A percentile compares a stretch with the other conserved stretches of the same genome.
Conservation (phyloP, 2,797 vertebrate genomes). For the Mastacembelus armatus region DNA sequence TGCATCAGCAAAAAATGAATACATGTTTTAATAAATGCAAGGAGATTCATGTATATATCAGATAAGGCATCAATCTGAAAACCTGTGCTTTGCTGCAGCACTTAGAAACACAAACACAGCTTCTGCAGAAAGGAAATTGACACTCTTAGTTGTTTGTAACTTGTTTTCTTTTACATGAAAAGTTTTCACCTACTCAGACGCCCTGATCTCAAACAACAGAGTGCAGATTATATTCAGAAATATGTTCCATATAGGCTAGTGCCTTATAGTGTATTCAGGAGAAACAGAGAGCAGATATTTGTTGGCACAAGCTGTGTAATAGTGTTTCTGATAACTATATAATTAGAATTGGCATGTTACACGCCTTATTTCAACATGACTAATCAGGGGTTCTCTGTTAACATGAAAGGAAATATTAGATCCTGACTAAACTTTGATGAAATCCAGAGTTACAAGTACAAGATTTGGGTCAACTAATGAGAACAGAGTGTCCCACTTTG, state of each 20-base stretch:
- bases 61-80: no score
- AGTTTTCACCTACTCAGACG: background rate
- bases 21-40: no score
- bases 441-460: slow-evolving; percentile 83
- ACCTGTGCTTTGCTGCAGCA: no score
- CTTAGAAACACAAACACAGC: no score
- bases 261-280: slow-evolving; percentile 2
- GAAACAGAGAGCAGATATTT: slow-evolving; percentile 46
- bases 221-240: slow-evolving; percentile 4
- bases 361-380: slow-evolving; percentile 82
- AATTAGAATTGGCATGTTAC: slow-evolving; percentile 83
- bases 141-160: no score
- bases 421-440: slow-evolving; percentile 87
- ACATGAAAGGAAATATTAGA: slow-evolving; percentile 87
- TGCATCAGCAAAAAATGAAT: background rate
- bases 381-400: slow-evolving; percentile 84
- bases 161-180: background rate
- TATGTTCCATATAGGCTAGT: background rate
- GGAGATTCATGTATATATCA: no score
- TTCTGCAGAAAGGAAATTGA: no score
- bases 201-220: background rate
- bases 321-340: slow-evolving; percentile 73
- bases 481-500: slow-evolving; percentile 85
- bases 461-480: slow-evolving; percentile 88
- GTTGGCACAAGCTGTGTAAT: slow-evolving; percentile 52